These are phyloP conservation scores for Tinea pellionella DNA, from an alignment of 2,888 invertebrate species.

Conservation along the genomic window DNA sequence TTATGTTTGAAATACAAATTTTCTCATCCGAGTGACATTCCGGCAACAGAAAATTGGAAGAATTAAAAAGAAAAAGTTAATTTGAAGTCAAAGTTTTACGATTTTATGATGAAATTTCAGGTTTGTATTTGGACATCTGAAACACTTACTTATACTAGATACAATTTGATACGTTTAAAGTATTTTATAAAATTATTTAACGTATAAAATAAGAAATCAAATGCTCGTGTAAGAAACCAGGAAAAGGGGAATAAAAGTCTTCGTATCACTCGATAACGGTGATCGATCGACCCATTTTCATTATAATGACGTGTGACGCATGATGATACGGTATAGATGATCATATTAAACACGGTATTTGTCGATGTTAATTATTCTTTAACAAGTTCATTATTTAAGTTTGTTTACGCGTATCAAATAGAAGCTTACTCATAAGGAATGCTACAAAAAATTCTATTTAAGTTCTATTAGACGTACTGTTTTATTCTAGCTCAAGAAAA, in stretches of 20 bases:
- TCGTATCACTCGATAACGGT: not conserved
- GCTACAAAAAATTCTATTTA: no score
- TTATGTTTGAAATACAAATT: constrained; percentile 37
- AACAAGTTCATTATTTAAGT: no score
- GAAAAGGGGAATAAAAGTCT: not conserved
- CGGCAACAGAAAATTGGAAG: not conserved
- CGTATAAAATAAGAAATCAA: not conserved
- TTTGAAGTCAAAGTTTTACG: not conserved
- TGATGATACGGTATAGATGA: not conserved
- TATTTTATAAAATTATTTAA: not conserved
- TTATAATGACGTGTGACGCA: not conserved
- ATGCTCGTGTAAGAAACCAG: not conserved
- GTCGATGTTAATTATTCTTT: no score
- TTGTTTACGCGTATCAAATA: no score
- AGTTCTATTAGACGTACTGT: no score
- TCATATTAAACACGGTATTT: not conserved
- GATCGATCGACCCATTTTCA: not conserved
- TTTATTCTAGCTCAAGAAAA: no score
- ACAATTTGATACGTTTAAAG: no score
- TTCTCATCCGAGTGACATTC: constrained; percentile 12
- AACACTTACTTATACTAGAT: no score
- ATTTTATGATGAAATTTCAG: not conserved
- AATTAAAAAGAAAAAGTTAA: constrained; percentile 5
- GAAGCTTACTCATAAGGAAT: no score
- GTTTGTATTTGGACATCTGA: not conserved